Evolutionary conservation across 2,888 invertebrate genomes (phyloP).

Genomic region (Quadroppia sp.): DNA sequence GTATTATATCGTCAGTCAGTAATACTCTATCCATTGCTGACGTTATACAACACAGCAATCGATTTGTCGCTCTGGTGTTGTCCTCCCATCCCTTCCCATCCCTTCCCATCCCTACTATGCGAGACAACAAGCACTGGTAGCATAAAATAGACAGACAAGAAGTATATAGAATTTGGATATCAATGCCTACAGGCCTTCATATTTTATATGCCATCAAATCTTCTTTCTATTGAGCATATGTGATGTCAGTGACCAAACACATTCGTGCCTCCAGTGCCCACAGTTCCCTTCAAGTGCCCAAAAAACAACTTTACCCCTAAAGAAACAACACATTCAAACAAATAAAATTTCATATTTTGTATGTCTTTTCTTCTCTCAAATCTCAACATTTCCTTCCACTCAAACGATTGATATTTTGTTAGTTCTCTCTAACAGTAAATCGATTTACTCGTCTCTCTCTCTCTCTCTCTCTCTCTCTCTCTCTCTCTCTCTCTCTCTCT

Average conservation of each 20-base stretch:
- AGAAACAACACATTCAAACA: constrained; percentile 28
- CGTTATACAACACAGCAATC: constrained; percentile 25
- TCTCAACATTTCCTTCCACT: constrained; percentile 12
- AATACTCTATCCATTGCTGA: constrained; percentile 16
- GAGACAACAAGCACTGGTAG: background rate
- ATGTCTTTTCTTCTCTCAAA: constrained; percentile 14
- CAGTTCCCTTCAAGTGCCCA: background rate
- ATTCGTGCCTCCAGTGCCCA: no score
- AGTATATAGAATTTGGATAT: constrained; percentile 7
- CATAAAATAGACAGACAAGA: background rate
- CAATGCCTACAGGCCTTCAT: constrained; percentile 27
- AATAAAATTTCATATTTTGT: constrained; percentile 34
- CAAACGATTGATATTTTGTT: constrained; percentile 14
- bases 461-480: constrained; percentile 9
- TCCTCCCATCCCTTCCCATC: no score
- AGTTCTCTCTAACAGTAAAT: constrained; percentile 18
- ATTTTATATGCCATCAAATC: constrained; percentile 27
- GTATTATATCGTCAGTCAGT: constrained; percentile 16
- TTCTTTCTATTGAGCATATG: constrained; percentile 26
- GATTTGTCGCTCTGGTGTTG: constrained; percentile 21
- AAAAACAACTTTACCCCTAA: background rate
- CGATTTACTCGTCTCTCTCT: constrained; percentile 29
- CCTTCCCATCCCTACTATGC: no score
- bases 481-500: background rate
- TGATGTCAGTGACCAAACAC: no score